Base-by-base conservation (phyloP, 2,113 vertebrate genomes). In the Tautogolabrus adspersus region DNA sequence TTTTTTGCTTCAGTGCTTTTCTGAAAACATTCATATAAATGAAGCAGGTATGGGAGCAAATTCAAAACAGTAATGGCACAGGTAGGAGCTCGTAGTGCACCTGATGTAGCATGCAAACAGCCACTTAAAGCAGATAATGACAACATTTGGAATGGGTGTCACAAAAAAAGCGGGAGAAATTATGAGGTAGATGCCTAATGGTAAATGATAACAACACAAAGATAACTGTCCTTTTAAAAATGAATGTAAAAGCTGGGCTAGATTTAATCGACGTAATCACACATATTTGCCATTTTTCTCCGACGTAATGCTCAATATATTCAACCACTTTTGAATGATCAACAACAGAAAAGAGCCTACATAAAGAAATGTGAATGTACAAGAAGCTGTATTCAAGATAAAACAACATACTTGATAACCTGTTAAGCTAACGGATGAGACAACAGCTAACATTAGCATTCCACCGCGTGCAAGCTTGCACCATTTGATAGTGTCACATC, bases 131-230 rank as follows among this genome's bases (percentile, higher is more conserved):
- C 61, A 18, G 51, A 62, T 18, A 19, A 63, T 10, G 60, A 57
- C 44, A 3, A 10, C 23, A 22, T 37, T 22, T 69, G 46, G 64
- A 22, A 56, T 10, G 34, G 13, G 42, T 22, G 8, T 66, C 37
- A 61, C 22, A 38, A 52, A 1, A 22, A 68, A 49, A 60, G 38
- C 65, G 40, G 52, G 16, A 21, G 40, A 76, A 70, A 68, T 19
- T 0, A 74, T 61, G 86, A 87, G 84, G 86, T 85, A 88, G 84
- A 83, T 66, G 59, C 22, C 55, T 61, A 49, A 52, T 10, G 42
- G 56, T 6, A n/a, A 66, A 44, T 21, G 38, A 55, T 6, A 62
- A 19, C 10, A 78, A 40, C 21, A 66, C 3, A 72, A 63, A 66
- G 1, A 51, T 11, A 9, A 10, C 16, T n/a, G 8, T 13, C 13